Evolutionary conservation across 2,888 invertebrate species (phyloP).

Genomic region (Ceriagrion tenellum): DNA sequence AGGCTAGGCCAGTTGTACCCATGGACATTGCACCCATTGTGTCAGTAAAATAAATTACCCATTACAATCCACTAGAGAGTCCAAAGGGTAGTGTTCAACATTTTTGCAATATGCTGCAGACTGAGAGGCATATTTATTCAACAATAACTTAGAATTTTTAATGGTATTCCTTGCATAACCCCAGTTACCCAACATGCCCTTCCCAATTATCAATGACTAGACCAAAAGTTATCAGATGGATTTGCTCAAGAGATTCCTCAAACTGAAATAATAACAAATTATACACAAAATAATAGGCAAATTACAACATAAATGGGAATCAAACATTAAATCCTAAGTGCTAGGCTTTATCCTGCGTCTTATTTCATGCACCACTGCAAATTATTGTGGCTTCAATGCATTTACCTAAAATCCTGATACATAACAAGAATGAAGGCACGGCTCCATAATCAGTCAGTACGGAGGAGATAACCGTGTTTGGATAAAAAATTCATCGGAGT

Average conservation of each 20-base stretch:
- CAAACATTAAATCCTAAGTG: neutral
- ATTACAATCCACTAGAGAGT: too few relatives aligned
- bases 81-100: too few relatives aligned
- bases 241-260: neutral
- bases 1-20: too few relatives aligned
- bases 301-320: neutral
- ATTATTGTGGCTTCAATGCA: neutral
- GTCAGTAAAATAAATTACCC: too few relatives aligned
- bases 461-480: neutral
- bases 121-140: too few relatives aligned
- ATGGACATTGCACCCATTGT: too few relatives aligned
- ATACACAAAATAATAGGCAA: neutral
- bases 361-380: neutral
- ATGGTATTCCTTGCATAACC: too few relatives aligned
- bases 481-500: neutral
- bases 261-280: neutral
- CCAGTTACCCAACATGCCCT: neutral
- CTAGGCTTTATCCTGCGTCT: neutral
- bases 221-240: neutral
- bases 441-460: neutral
- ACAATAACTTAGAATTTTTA: too few relatives aligned
- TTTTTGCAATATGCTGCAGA: neutral
- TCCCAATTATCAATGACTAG: constrained; percentile 1
- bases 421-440: neutral
- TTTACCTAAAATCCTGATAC: neutral